Evolutionary conservation across 2,888 invertebrate species (phyloP).

Genomic region (Callosobruchus maculatus): DNA sequence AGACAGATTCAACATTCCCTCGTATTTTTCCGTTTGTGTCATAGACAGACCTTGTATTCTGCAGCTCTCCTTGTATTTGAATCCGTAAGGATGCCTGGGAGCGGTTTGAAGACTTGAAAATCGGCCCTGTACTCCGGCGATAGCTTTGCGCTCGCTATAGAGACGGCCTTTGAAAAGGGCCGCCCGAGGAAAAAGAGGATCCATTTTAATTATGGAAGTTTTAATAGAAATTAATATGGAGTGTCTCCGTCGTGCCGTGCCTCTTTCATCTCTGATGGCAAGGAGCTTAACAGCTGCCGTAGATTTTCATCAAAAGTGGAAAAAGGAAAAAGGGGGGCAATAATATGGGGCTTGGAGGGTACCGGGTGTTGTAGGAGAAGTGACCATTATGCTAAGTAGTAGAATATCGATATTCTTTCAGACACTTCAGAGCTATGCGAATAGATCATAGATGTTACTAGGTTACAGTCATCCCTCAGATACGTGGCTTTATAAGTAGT

Average conservation of each 20-base stretch:
- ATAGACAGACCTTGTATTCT: too few species aligned
- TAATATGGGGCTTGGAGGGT: not conserved
- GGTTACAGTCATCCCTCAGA: too few species aligned
- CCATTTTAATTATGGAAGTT: slow-evolving; percentile 2
- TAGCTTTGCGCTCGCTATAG: not conserved
- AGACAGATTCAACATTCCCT: too few species aligned
- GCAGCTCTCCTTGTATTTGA: too few species aligned
- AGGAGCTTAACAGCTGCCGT: not conserved
- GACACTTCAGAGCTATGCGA: too few species aligned
- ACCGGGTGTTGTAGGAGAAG: not conserved
- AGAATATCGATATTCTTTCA: not conserved
- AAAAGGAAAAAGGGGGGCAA: not conserved
- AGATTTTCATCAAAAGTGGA: not conserved
- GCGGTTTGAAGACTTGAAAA: not conserved
- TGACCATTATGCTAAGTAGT: not conserved
- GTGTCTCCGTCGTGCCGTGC: not conserved
- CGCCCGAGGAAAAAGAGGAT: not conserved
- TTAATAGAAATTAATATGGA: not conserved
- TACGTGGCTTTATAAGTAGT: too few species aligned
- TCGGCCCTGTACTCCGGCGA: not conserved
- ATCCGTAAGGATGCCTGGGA: not conserved
- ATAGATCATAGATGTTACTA: too few species aligned
- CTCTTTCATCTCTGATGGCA: not conserved
- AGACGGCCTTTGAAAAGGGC: not conserved
- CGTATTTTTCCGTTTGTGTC: too few species aligned